Evolutionary conservation across 2,888 invertebrate genomes (phyloP).

Genomic region (Calliphora vomitoria): DNA sequence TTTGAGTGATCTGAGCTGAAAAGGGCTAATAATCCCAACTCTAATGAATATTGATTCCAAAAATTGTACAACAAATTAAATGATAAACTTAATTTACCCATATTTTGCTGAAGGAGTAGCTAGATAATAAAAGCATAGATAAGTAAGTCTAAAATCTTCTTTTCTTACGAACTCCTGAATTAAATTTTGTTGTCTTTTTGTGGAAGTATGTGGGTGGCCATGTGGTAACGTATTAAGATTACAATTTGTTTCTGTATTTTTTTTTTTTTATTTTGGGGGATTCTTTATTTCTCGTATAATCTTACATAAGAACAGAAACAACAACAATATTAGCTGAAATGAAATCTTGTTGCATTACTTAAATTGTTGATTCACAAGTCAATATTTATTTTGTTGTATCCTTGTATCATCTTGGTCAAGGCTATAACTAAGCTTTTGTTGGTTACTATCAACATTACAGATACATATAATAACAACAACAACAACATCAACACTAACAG

Average conservation of each 20-base stretch:
- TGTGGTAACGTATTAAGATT: constrained; percentile 14
- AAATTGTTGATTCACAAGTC: constrained; percentile 70
- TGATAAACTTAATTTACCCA: constrained; percentile 1
- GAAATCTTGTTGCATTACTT: constrained; percentile 67
- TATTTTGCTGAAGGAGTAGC: neutral
- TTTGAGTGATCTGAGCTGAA: too few species aligned
- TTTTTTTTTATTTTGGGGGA: neutral
- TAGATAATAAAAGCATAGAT: constrained; percentile 1
- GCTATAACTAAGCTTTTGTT: constrained; percentile 48
- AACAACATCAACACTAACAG: neutral
- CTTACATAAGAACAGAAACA: constrained; percentile 9
- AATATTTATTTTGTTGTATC: constrained; percentile 63
- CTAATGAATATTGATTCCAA: too few species aligned
- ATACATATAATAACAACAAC: constrained; percentile 20
- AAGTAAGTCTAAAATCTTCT: constrained; percentile 18
- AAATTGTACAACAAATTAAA: neutral
- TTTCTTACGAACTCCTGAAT: neutral
- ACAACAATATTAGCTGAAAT: constrained; percentile 18
- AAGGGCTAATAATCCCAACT: too few species aligned
- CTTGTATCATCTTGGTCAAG: constrained; percentile 63
- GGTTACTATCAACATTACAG: constrained; percentile 42
- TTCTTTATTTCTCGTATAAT: constrained; percentile 17
- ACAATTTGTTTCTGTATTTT: too few species aligned
- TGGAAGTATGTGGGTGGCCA: constrained; percentile 1
- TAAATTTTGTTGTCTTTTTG: neutral